Evolutionary conservation across 53 echinoderm and acorn worm genomes (phyloP).

Genomic region (Henricia sp.): DNA sequence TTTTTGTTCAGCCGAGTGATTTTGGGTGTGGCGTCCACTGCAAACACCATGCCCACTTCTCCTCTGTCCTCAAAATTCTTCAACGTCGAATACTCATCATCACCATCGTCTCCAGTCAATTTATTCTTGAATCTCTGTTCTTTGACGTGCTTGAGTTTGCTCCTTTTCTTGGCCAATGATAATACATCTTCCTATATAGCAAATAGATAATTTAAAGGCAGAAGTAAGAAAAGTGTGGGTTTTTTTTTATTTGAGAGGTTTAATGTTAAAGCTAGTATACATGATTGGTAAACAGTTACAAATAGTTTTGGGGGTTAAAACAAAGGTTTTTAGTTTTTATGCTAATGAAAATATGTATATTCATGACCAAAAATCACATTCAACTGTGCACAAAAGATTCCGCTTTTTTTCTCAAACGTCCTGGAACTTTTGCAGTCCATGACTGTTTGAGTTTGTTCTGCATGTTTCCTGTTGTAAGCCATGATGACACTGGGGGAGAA

Average conservation of each 20-base stretch:
- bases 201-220: background rate
- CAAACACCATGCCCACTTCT: background rate
- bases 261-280: too few relatives aligned
- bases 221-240: background rate
- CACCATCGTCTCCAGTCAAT: background rate
- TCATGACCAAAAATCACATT: too few relatives aligned
- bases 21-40: background rate
- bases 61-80: background rate
- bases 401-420: too few relatives aligned
- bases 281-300: too few relatives aligned
- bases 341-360: too few relatives aligned
- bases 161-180: background rate
- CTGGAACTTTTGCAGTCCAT: too few relatives aligned
- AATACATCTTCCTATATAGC: background rate
- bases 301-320: too few relatives aligned
- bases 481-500: too few relatives aligned
- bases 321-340: background rate
- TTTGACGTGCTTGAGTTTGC: constrained; percentile 2
- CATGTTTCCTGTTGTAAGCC: too few relatives aligned
- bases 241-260: background rate
- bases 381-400: too few relatives aligned
- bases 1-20: background rate
- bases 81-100: background rate
- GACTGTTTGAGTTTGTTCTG: too few relatives aligned
- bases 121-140: constrained; percentile 8